Base-by-base conservation (phyloP, 2,113 vertebrate species). In the Riparia riparia region DNA sequence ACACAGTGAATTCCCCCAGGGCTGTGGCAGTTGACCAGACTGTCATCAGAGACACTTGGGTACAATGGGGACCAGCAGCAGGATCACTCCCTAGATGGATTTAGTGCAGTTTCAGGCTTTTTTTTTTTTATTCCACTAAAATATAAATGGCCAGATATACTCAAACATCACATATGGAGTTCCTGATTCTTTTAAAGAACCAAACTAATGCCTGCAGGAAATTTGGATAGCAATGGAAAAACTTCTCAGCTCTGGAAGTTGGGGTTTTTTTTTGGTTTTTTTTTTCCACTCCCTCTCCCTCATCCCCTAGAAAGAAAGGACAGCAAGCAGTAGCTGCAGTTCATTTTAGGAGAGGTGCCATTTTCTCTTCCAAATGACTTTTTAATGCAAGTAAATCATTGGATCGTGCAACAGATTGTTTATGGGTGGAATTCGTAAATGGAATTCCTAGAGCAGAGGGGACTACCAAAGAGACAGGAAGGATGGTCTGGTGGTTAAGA, bases 391-490 rank as follows among this genome's bases (percentile, higher is more conserved):
- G 32, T 54, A 80, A 90, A 86, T 85, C 85, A 63, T 44, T 80
- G 66, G 82, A 65, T 87, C 66, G 0, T 54, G 44, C 77, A 91
- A 60, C 34, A 78, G 81, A 65, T 70, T 86, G 77, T 78, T 95
- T 64, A 73, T 32, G 93, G 82, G 68, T 88, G 76, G 70, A 85
- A 95, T 93, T 90, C 8, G 22, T 80, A 93, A 86, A 70, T 3
- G 32, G 85, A 92, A 96, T 94, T 95, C 82, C 95, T 96, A 77
- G 83, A 94, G 90, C 85, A 95, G 88, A 96, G 88, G 80, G 88
- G 88, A 90, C 96, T 94, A 96, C 92, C 88, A 68, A 94, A 83
- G 74, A 80, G 89, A 68, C 92, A 97, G 95, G 90, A 96, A 96
- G 94, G 92, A 95, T 90, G 93, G 72, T 80, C 95, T 94, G 90